Percentiles rank a stretch among this genome's conserved stretches.
These are phyloP conservation scores for Brachionus rubens DNA, from an alignment of 1,140 invertebrate genomes.

Conservation along the genomic window DNA sequence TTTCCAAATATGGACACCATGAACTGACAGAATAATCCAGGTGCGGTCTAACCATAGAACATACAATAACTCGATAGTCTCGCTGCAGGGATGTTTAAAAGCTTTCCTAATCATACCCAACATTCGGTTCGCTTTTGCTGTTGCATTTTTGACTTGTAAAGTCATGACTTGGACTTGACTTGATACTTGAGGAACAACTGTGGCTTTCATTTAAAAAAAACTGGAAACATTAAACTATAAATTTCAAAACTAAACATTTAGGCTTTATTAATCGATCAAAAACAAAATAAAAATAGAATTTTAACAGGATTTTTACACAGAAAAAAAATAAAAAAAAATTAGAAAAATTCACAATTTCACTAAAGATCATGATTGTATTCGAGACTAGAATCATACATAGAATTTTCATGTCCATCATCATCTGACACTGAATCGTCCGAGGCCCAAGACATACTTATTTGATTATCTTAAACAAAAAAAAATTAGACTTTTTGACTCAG, in stretches of 20 bases:
- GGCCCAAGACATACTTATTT: conserved; percentile 7
- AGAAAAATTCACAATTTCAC: background rate
- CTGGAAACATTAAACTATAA: too few species aligned
- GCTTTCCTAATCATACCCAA: too few species aligned
- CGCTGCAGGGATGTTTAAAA: too few species aligned
- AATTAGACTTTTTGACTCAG: background rate
- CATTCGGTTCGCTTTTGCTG: too few species aligned
- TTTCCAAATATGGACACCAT: too few species aligned
- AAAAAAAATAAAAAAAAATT: conserved; percentile 22
- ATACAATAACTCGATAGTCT: too few species aligned
- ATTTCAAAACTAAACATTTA: background rate
- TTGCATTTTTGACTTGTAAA: too few species aligned
- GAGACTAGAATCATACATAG: conserved; percentile 42
- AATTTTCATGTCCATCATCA: conserved; percentile 25
- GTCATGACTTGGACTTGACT: too few species aligned
- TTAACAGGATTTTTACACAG: conserved; percentile 18
- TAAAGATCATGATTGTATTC: conserved; percentile 26
- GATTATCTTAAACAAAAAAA: background rate
- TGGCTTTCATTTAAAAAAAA: too few species aligned
- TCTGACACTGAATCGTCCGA: conserved; percentile 15
- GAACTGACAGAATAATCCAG: too few species aligned
- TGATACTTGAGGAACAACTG: too few species aligned
- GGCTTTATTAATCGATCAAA: conserved; percentile 6
- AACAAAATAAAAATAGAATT: background rate
- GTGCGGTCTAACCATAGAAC: too few species aligned